Evolutionary conservation across 2,113 vertebrate species (phyloP), one percentile per base, ranked within the genome.

Genomic region (Datnioides undecimradiatus): DNA sequence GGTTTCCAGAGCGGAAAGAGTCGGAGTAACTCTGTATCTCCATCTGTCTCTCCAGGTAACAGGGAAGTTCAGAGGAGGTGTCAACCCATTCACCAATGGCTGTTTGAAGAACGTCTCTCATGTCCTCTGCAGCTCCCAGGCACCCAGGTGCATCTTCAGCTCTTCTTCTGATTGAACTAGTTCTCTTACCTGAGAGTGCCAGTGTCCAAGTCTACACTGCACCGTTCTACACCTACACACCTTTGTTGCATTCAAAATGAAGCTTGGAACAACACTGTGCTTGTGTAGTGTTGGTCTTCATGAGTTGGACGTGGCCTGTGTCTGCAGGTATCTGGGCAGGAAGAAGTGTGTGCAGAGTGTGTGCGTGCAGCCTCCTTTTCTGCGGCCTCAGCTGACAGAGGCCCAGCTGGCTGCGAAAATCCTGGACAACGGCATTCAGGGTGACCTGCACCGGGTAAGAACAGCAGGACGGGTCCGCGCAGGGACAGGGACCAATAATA

Each of bases 1-100:
- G 27, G 16, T 33, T 27, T n/a, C n/a, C n/a, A n/a, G n/a, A n/a
- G n/a, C n/a, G n/a, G n/a, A n/a, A n/a, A n/a, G n/a, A n/a, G n/a
- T n/a, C n/a, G n/a, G n/a, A n/a, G n/a, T 21, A 17, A 59, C 36
- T 43, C 4, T 55, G 0, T 19, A 0, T 62, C 34, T 34, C 13
- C 23, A 5, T 33, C 13, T 8, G 1, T 52, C 7, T 27, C 3
- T 2, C 21, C 80, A 99, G 98, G 98, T 99, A 65, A 99, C 98
- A 0, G 98, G 98, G 75, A 99, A 99, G 92, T 99, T 99, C 92
- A 93, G 97, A 0, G 98, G 97, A 21, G 98, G 98, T 0, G 97
- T 99, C 25, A 99, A 99, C 80, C 98, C 98, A 17, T 99, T 99
- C 92, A 99, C 97, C 70, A 97, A 98, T 0, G 97, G 98, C 85